Percentiles rank a stretch among this genome's conserved stretches.
These are phyloP conservation scores for Pygmarrhopalites habei DNA, from an alignment of 1,140 invertebrate species.

Conservation along the genomic window DNA sequence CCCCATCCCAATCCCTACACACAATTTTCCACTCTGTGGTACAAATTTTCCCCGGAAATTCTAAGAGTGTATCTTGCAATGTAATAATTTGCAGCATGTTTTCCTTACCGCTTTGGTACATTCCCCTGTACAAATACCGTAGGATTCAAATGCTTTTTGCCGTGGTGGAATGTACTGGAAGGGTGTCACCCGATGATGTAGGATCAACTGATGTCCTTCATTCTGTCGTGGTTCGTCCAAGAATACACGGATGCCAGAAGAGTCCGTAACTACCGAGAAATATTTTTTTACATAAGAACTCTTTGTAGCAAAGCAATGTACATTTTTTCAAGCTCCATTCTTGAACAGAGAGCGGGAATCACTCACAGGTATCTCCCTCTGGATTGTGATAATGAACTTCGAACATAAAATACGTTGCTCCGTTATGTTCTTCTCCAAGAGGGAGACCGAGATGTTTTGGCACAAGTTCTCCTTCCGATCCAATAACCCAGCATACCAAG, in stretches of 20 bases:
- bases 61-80: too few relatives aligned
- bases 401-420: constrained; percentile 74
- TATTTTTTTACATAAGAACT: not conserved
- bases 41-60: too few relatives aligned
- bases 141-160: constrained; percentile 61
- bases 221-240: constrained; percentile 64
- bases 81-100: too few relatives aligned
- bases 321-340: not conserved
- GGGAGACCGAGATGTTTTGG: constrained; percentile 74
- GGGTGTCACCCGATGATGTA: constrained; percentile 68
- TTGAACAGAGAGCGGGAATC: not conserved
- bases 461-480: constrained; percentile 59
- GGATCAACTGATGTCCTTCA: constrained; percentile 70
- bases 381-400: constrained; percentile 84
- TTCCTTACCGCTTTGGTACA: constrained; percentile 65
- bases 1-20: too few relatives aligned
- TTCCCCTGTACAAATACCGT: constrained; percentile 68
- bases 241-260: constrained; percentile 69
- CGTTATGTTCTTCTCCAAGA: constrained; percentile 57
- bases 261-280: constrained; percentile 55
- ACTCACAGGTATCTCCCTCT: constrained; percentile 41
- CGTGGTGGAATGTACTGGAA: constrained; percentile 72
- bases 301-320: not conserved
- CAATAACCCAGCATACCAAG: constrained; percentile 70
- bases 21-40: too few relatives aligned